These are phyloP conservation scores for Chlorodrepanis virens DNA, from an alignment of 2,113 vertebrate species.

Conservation along the genomic window DNA sequence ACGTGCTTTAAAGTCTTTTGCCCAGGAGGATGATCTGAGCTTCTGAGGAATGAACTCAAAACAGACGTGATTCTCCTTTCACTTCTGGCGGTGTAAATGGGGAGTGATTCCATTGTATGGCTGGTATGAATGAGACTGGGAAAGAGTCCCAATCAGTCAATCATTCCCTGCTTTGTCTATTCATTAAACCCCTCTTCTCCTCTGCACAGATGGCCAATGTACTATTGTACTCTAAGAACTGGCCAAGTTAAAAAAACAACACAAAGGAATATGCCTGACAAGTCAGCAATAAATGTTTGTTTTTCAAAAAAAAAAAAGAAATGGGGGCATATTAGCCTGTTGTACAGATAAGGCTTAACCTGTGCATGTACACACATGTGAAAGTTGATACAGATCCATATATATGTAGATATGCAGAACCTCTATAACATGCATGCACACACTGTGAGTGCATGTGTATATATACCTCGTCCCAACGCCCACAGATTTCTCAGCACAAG, in stretches of 20 bases:
- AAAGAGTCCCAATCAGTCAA: conserved; percentile 68
- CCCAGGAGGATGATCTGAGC: conserved; percentile 46
- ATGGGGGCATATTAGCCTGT: background rate
- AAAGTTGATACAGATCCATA: background rate
- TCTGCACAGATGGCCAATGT: conserved; percentile 69
- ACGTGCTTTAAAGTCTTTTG: conserved; percentile 46
- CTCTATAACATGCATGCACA: background rate
- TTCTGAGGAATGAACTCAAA: conserved; percentile 64
- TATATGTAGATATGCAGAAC: background rate
- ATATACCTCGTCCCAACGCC: background rate
- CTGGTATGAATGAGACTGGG: conserved; percentile 66
- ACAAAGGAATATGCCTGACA: conserved; percentile 51
- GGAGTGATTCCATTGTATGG: conserved; percentile 66
- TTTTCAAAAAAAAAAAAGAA: background rate
- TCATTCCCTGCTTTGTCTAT: conserved; percentile 69
- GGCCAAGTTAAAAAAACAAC: conserved; percentile 43
- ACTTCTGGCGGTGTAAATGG: conserved; percentile 60
- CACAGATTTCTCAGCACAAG: conserved; percentile 3
- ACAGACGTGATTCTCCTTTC: conserved; percentile 64
- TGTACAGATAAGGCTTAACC: background rate
- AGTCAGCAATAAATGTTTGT: conserved; percentile 56
- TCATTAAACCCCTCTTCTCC: conserved; percentile 66
- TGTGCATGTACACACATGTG: background rate
- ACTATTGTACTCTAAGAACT: conserved; percentile 61
- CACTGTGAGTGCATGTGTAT: background rate